Percentiles rank a stretch among this genome's conserved stretches.
These are phyloP conservation scores for Magallana gigas DNA, from an alignment of 1,140 invertebrate species.

Conservation along the genomic window DNA sequence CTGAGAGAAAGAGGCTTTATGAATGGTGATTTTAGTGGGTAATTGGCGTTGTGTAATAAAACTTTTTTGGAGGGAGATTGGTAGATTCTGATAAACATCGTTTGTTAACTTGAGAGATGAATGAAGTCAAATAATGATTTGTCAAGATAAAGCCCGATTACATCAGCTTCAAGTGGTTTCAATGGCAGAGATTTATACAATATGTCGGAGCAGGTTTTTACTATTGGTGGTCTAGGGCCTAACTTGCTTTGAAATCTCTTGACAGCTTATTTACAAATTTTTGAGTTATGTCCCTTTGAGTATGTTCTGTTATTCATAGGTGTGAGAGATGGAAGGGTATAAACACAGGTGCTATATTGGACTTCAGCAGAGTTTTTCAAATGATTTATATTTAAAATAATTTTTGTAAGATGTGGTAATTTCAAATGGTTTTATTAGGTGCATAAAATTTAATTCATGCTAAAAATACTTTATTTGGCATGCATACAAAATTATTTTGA, in stretches of 20 bases:
- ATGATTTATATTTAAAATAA: too few species aligned
- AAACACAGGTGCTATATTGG: too few species aligned
- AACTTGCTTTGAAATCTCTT: too few species aligned
- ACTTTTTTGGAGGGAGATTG: background rate
- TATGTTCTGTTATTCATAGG: too few species aligned
- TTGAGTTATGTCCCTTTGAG: background rate
- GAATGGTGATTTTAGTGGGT: background rate
- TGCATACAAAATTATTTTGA: too few species aligned
- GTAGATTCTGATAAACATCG: background rate
- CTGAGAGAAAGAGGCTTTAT: background rate
- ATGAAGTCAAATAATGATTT: background rate
- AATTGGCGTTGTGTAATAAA: background rate
- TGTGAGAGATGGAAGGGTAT: too few species aligned
- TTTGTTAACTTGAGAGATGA: constrained; percentile 3
- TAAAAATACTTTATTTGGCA: too few species aligned
- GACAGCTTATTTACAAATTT: background rate
- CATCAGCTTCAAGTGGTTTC: constrained; percentile 15
- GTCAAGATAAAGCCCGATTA: background rate
- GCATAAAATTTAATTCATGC: too few species aligned
- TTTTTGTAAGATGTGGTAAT: too few species aligned
- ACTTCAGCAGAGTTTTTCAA: too few species aligned
- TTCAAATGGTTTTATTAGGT: too few species aligned
- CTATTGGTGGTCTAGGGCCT: background rate
- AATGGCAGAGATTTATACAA: background rate
- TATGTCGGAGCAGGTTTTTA: background rate